These are phyloP conservation scores for Rallus crepitans DNA, from an alignment of 2,797 vertebrate genomes.

Conservation along the genomic window DNA sequence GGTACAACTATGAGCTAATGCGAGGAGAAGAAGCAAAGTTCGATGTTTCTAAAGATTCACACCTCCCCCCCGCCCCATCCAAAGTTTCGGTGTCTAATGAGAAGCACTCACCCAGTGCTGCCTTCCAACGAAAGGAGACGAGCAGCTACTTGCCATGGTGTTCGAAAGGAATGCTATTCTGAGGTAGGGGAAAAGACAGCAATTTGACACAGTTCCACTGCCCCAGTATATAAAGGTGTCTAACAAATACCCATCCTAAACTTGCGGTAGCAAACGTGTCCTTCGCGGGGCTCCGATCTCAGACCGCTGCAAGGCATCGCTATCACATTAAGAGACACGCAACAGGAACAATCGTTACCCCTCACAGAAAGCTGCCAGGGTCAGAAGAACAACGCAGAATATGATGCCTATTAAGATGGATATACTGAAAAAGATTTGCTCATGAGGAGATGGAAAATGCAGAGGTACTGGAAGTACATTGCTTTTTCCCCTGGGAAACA, in stretches of 20 bases:
- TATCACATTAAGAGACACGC: background rate
- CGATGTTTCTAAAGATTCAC: conserved; percentile 13
- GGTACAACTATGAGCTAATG: background rate
- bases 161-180: conserved; percentile 99
- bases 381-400: background rate
- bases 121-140: conserved; percentile 90
- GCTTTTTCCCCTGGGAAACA: background rate
- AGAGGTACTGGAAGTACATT: background rate
- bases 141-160: conserved; percentile 97
- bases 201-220: conserved; percentile 78
- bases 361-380: conserved; percentile 4
- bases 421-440: background rate
- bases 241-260: conserved; percentile 40
- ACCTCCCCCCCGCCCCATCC: conserved; percentile 53
- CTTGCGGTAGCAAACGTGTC: background rate
- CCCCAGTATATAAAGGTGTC: conserved; percentile 42
- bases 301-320: background rate
- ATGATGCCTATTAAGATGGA: conserved; percentile 26
- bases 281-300: conserved; percentile 30
- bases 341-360: conserved; percentile 26
- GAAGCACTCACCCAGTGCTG: conserved; percentile 90
- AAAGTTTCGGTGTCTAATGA: conserved; percentile 57
- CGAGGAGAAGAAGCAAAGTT: background rate
- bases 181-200: conserved; percentile 89
- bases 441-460: conserved; percentile 12